Percentiles rank a stretch among this genome's conserved stretches.
phyloP scores from a whole-genome alignment of 2,888 invertebrate species.

The Hypomecis atomaria region DNA sequence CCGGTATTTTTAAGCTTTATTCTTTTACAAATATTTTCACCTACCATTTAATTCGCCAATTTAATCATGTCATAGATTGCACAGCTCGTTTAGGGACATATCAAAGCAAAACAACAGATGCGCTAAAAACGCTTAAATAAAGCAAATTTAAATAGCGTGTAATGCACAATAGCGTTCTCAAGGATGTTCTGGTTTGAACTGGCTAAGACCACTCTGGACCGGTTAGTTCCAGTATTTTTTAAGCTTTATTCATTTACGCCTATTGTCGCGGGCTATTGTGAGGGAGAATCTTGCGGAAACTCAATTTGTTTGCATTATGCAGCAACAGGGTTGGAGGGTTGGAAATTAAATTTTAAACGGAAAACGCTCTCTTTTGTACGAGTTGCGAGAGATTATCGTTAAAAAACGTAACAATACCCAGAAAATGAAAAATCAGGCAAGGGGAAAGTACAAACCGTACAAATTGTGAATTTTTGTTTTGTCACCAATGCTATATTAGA shows the following conservation, averaged over 20 bases:
- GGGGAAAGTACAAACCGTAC: too few species aligned
- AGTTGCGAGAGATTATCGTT: neutral
- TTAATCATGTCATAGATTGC: too few species aligned
- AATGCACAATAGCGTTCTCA: neutral
- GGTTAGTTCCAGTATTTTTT: slow-evolving; percentile 9
- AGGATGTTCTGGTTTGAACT: neutral
- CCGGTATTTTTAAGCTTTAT: too few species aligned
- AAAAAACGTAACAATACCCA: neutral
- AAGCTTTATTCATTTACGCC: slow-evolving; percentile 10
- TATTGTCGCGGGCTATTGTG: slow-evolving; percentile 11
- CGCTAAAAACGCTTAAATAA: too few species aligned
- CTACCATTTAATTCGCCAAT: too few species aligned
- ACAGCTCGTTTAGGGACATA: too few species aligned
- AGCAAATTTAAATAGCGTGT: neutral
- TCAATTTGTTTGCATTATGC: slow-evolving; percentile 16
- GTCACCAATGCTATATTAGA: too few species aligned
- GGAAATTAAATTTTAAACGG: slow-evolving; percentile 7
- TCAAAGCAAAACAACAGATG: too few species aligned
- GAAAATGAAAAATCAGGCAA: too few species aligned
- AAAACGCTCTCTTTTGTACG: slow-evolving; percentile 9
- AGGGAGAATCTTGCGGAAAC: slow-evolving; percentile 10
- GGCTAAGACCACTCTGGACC: neutral
- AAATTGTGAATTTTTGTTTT: too few species aligned
- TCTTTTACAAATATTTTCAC: too few species aligned
- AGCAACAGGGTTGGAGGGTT: slow-evolving; percentile 10